A percentile compares a stretch with the other conserved stretches of the same genome.
Evolutionary conservation across 1,140 invertebrate species (phyloP).

Genomic region (Brachionus asplanchnoidis): DNA sequence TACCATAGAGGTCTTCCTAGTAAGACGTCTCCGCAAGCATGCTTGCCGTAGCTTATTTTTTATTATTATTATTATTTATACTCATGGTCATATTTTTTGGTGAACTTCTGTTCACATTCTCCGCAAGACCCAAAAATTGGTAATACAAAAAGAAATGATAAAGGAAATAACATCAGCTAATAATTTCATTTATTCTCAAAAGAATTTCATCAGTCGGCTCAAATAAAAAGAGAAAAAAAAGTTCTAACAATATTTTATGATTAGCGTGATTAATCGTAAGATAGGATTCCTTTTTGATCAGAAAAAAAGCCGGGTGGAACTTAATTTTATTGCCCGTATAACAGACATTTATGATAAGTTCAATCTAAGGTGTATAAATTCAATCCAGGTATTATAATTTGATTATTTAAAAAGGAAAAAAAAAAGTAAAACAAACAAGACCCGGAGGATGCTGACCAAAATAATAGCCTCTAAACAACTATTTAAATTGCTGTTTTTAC

Average conservation of each 20-base stretch:
- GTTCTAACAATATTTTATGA: background rate
- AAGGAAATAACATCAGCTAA: too few species aligned
- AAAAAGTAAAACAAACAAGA: background rate
- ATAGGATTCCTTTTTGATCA: background rate
- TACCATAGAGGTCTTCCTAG: too few species aligned
- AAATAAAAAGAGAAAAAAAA: background rate
- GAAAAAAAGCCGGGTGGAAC: background rate
- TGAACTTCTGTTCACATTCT: too few species aligned
- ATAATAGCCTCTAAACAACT: background rate
- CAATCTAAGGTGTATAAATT: background rate
- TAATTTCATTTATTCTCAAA: background rate
- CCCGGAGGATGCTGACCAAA: background rate
- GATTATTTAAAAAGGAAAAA: background rate
- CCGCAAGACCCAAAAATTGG: too few species aligned
- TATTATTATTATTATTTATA: too few species aligned
- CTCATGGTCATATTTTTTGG: too few species aligned
- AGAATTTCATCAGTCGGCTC: background rate
- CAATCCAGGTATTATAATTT: background rate
- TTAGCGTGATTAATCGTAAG: background rate
- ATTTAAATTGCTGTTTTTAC: background rate
- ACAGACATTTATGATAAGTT: background rate
- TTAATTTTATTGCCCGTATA: background rate
- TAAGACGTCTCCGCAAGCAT: too few species aligned
- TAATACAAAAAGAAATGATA: too few species aligned
- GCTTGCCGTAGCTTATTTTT: too few species aligned